Base-by-base conservation (phyloP, 2,113 vertebrate genomes). In the Athene cunicularia region DNA sequence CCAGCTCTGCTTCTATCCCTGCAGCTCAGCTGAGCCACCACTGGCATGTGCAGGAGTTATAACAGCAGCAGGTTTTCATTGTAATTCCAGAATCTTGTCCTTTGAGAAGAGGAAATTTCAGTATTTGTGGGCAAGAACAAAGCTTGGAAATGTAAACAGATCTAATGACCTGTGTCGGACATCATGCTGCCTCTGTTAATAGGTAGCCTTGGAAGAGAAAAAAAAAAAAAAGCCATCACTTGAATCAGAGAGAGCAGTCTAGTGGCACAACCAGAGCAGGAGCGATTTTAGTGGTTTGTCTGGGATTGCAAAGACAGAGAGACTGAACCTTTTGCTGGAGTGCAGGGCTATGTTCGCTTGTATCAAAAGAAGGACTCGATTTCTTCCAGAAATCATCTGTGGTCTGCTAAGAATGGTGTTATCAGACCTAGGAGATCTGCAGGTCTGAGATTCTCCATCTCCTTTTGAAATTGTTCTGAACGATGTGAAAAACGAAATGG, bases 21-120 rank as follows among this genome's bases (percentile, higher is more conserved):
- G 43, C 50, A 56, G 14, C 27, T 81, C 47, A 72, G 21, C 39
- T 72, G 52, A 91, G 23, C 37, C 56, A 56, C 33, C 12, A 9
- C 0, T 2, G 70, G 6, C 30, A 24, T 7, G 14, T 32, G 16
- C 35, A 59, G 37, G 59, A 55, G 28, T 62, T 66, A 0, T 7
- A 47, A 23, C 5, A 68, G 39, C 11, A 80, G 17, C 37, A 32
- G 37, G 37, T 73, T 89, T 49, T 14, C 24, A 21, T 16, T 0
- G 0, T 17, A 41, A 45, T 16, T 8, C 15, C 43, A 47, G 56
- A 79, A 45, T 27, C 45, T 28, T 35, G 4, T 39, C 35, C 68
- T 83, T 59, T 0, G 1, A 32, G 52, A 45, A 73, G 62, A 70
- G 35, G 32, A 41, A 82, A 60, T 64, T 39, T 59, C 37, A 24